These are phyloP conservation scores for Cremastinae sp. DNA, from an alignment of 2,888 invertebrate genomes.

Conservation along the genomic window DNA sequence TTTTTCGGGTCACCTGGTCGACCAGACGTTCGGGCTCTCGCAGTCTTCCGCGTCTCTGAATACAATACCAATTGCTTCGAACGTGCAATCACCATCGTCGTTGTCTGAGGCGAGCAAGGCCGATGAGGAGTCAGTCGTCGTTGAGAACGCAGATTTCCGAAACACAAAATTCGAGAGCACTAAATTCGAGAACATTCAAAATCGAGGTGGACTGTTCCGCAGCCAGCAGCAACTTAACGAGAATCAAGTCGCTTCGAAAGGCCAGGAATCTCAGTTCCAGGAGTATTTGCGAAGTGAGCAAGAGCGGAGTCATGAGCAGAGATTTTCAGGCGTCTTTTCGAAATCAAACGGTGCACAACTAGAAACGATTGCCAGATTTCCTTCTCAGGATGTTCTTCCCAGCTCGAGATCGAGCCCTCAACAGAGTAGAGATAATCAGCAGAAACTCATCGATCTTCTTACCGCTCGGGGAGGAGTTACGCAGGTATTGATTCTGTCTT, in stretches of 20 bases:
- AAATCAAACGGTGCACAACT: conserved; percentile 68
- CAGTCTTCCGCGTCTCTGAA: conserved; percentile 60
- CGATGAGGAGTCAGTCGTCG: conserved; percentile 74
- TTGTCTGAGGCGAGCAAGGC: conserved; percentile 62
- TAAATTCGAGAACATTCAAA: conserved; percentile 13
- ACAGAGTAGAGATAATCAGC: conserved; percentile 79
- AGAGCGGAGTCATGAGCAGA: conserved; percentile 46
- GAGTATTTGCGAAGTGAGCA: conserved; percentile 53
- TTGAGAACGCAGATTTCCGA: conserved; percentile 77
- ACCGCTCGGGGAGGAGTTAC: conserved; percentile 80
- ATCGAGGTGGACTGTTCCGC: conserved; percentile 46
- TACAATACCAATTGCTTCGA: conserved; percentile 65
- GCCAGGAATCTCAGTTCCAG: conserved; percentile 57
- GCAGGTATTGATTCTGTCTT: conserved; percentile 76
- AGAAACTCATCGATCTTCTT: conserved; percentile 81
- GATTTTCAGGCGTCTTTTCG: conserved; percentile 62
- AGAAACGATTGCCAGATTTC: conserved; percentile 66
- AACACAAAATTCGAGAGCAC: conserved; percentile 57
- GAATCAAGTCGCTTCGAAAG: conserved; percentile 51
- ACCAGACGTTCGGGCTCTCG: conserved; percentile 63
- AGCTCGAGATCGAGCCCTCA: conserved; percentile 75
- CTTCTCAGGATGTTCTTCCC: conserved; percentile 72
- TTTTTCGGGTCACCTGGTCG: conserved; percentile 64
- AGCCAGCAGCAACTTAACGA: conserved; percentile 53
- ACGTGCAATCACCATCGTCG: conserved; percentile 67